A percentile compares a stretch with the other conserved stretches of the same genome.
Conservation (phyloP, 2,113 vertebrate genomes). For the Sander vitreus region DNA sequence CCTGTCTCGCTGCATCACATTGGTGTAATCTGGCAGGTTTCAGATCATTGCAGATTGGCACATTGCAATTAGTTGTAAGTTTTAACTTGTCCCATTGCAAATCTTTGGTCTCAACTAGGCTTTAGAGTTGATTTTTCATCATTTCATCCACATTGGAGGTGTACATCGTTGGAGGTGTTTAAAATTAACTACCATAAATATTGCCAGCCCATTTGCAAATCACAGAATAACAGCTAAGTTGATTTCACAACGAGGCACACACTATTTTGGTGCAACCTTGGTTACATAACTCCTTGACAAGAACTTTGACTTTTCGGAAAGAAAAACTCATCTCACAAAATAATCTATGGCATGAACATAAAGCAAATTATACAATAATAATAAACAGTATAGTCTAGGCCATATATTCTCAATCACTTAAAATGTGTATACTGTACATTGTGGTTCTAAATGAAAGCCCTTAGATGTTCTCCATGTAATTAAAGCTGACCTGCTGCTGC, state of each 20-base stretch:
- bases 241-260: neutral
- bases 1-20: too few species aligned
- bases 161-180: neutral
- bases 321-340: neutral
- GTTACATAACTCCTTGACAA: neutral
- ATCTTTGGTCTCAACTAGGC: too few species aligned
- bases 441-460: constrained; percentile 25
- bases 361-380: neutral
- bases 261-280: neutral
- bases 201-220: neutral
- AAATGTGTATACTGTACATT: neutral
- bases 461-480: constrained; percentile 49
- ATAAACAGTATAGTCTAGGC: neutral
- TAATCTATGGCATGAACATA: neutral
- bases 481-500: constrained; percentile 48
- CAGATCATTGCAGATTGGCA: too few species aligned
- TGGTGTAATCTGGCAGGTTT: too few species aligned
- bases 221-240: neutral
- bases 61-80: too few species aligned
- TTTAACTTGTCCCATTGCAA: too few species aligned
- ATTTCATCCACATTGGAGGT: neutral
- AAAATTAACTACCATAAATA: neutral
- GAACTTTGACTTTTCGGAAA: neutral
- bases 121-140: neutral
- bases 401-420: neutral